Evolutionary conservation across 2,113 vertebrate species (phyloP), one percentile per base, ranked within the genome.

Genomic region (Myotis davidii): DNA sequence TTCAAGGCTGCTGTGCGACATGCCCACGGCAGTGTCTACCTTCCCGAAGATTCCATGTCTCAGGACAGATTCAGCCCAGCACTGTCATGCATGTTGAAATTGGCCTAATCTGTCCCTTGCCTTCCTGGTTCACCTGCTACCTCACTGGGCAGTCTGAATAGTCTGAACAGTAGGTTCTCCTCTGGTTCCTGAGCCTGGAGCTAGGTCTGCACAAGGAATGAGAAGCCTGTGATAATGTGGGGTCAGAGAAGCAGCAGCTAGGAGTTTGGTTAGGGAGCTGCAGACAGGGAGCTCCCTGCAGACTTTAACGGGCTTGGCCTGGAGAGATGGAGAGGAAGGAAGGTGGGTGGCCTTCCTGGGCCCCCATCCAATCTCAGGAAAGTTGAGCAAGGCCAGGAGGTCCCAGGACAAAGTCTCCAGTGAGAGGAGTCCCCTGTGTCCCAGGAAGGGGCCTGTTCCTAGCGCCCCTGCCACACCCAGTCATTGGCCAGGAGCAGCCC

Each of bases 401-500:
- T 34, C 18, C 20, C 69, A 48, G 73, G 89, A 56, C 21, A 18
- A 59, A n/a, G 65, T 32, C 37, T 23, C 9, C n/a, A 29, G 17
- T 18, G 42, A 52, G 70, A 73, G 0, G 3, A 20, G 25, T 11
- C 29, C 39, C 37, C 3, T 1, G 39, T 48, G 65, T 42, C 34
- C 70, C 25, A 34, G 61, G 37, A 87, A 83, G 29, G 9, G 42
- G 10, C 9, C 9, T 52, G 9, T n/a, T 70, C 11, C 6, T 21
- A 73, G 32, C 0, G 1, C 9, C 14, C 7, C 10, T 5, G 23
- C 42, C 20, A 50, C 10, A 20, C 1, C 11, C 54, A 6, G 67
- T n/a, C 39, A n/a, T 2, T 0, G 54, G 6, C 3, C 0, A 21
- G n/a, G 27, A 20, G 34, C 16, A 77, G 23, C 45, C 11, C 5